These are phyloP conservation scores for Lanius ludovicianus DNA, from an alignment of 2,113 vertebrate genomes.

Conservation along the genomic window DNA sequence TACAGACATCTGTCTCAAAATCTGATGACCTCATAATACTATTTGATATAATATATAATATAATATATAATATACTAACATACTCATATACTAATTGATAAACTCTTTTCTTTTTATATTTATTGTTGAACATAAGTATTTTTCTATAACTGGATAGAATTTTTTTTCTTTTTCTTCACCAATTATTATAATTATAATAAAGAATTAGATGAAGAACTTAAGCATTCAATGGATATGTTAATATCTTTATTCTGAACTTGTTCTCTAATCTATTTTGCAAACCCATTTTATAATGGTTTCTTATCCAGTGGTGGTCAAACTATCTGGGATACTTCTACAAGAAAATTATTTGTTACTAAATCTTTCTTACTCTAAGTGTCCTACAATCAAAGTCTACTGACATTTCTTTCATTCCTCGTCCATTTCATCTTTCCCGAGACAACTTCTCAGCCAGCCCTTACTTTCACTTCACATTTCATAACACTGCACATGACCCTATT, in stretches of 20 bases:
- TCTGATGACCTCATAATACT: not conserved
- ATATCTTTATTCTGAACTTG: not conserved
- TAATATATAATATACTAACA: no score
- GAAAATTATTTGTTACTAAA: not conserved
- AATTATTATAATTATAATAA: not conserved
- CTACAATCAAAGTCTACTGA: not conserved
- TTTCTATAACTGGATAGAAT: not conserved
- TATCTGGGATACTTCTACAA: not conserved
- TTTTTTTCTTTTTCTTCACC: not conserved
- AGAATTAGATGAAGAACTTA: not conserved
- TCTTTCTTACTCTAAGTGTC: not conserved
- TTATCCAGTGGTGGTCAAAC: not conserved
- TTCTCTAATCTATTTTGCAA: not conserved
- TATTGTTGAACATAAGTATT: not conserved
- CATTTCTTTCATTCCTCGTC: not conserved
- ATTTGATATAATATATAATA: no score
- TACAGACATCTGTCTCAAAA: not conserved
- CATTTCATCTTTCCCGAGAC: not conserved
- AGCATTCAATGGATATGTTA: not conserved
- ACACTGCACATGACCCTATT: not conserved
- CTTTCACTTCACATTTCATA: not conserved
- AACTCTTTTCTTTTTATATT: not conserved
- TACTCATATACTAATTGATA: not conserved
- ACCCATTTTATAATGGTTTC: not conserved
- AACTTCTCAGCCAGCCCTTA: not conserved